Conservation (phyloP, 2,797 vertebrate species). For the Phrynocephalus forsythii region DNA sequence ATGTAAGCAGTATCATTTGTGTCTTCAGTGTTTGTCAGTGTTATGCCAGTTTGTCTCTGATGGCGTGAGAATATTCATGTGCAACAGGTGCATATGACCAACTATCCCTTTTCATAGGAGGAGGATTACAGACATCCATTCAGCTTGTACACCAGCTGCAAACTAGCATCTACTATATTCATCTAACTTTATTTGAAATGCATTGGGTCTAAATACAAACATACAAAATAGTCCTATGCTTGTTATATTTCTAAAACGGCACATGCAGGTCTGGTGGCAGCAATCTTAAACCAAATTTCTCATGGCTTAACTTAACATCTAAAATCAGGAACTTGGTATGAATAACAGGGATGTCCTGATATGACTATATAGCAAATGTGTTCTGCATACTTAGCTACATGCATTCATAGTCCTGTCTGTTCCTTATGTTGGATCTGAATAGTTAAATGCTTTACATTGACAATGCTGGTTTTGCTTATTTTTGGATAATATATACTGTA, state of each 20-base stretch:
- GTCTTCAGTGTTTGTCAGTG: not conserved
- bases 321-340: not conserved
- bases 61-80: slow-evolving; percentile 31
- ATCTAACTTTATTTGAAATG: slow-evolving; percentile 18
- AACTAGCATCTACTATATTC: not conserved
- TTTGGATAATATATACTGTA: no score
- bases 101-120: slow-evolving; percentile 12
- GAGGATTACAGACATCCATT: slow-evolving; percentile 32
- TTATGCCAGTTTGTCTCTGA: not conserved
- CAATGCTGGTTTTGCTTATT: not conserved
- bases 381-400: not conserved
- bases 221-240: not conserved
- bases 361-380: not conserved
- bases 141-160: slow-evolving; percentile 28
- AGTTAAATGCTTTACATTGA: not conserved
- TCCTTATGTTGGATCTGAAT: not conserved
- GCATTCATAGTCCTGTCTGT: not conserved
- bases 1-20: slow-evolving; percentile 14
- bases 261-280: not conserved
- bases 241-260: not conserved
- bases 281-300: not conserved
- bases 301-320: not conserved
- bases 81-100: slow-evolving; percentile 31
- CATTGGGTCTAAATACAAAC: not conserved
- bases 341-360: not conserved